Evolutionary conservation across 2,113 vertebrate genomes (phyloP), one percentile per base, ranked within the genome.

Genomic region (Perognathus longimembris): DNA sequence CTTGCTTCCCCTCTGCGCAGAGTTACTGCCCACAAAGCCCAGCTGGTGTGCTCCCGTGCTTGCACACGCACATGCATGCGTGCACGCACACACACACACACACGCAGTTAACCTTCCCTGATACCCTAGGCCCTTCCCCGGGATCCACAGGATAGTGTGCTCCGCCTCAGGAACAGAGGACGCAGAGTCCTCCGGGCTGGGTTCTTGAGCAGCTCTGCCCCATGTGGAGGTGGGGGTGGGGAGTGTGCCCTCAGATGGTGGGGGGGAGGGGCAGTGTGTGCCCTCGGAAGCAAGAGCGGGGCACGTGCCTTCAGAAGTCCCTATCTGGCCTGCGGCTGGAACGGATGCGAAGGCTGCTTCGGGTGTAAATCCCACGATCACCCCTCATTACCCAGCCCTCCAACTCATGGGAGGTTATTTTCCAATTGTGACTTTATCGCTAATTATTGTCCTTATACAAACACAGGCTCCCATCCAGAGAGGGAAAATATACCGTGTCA

Each of bases 401-500:
- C 90, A 11, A 63, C 28, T 88, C 50, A 63, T 42, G 88, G 89
- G 79, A 95, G 92, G 96, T 98, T 94, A 96, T 97, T 98, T 97
- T 96, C 96, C 96, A 95, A 93, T 90, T 96, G 97, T 26, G 92
- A 95, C 86, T 97, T 96, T 96, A 94, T 91, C 92, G 97, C 95
- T 97, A 98, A 98, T 98, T 97, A 97, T 18, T 93, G 69, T n/a
- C n/a, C 96, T 97, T 82, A 90, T 96, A 96, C 84, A 97, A 96
- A 95, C 81, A 96, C 10, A 71, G 63, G 73, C 64, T 89, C 80
- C 4, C 50, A 89, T 11, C 81, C 79, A 85, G 67, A 85, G 94
- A 93, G 0, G 40, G 9, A 95, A 97, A 97, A 97, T 95, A 74
- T 2, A 94, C 0, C 0, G 38, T 94, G 96, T 92, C 97, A 90